Conservation (phyloP, 2,113 vertebrate genomes). For the Zosterops lateralis region DNA sequence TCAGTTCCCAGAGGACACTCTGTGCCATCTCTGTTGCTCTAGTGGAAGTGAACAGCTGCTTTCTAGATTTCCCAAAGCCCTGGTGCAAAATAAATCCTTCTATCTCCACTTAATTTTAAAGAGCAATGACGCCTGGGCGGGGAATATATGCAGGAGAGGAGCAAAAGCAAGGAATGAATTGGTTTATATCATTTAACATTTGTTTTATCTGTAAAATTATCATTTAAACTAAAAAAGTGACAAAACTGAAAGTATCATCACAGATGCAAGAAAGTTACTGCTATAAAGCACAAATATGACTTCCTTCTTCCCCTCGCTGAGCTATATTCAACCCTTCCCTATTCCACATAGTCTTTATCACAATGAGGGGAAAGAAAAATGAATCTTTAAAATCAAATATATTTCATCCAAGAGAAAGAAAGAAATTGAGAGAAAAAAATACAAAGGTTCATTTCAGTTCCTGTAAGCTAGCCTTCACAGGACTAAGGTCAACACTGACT, state of each 20-base stretch:
- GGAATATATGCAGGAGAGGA: background rate
- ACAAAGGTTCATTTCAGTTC: background rate
- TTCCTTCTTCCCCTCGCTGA: accelerated
- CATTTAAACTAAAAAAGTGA: background rate
- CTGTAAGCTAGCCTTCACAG: background rate
- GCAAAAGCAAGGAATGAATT: background rate
- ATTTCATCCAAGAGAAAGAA: background rate
- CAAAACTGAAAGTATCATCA: background rate
- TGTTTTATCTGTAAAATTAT: background rate
- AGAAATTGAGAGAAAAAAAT: background rate
- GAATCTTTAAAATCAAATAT: background rate
- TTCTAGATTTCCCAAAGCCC: constrained; percentile 55
- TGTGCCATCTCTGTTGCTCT: background rate
- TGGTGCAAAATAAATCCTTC: constrained; percentile 50
- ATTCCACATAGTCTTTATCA: background rate
- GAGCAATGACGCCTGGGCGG: background rate
- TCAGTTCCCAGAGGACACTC: constrained; percentile 41
- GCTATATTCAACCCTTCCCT: background rate
- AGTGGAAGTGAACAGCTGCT: constrained; percentile 58
- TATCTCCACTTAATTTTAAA: constrained; percentile 46
- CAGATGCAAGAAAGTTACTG: accelerated
- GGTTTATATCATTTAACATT: background rate
- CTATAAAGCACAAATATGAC: background rate
- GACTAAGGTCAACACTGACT: background rate
- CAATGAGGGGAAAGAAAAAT: background rate